Percentiles rank a stretch among this genome's conserved stretches.
These are phyloP conservation scores for Peromyscus maniculatus DNA, from an alignment of 2,113 vertebrate genomes.

Conservation along the genomic window DNA sequence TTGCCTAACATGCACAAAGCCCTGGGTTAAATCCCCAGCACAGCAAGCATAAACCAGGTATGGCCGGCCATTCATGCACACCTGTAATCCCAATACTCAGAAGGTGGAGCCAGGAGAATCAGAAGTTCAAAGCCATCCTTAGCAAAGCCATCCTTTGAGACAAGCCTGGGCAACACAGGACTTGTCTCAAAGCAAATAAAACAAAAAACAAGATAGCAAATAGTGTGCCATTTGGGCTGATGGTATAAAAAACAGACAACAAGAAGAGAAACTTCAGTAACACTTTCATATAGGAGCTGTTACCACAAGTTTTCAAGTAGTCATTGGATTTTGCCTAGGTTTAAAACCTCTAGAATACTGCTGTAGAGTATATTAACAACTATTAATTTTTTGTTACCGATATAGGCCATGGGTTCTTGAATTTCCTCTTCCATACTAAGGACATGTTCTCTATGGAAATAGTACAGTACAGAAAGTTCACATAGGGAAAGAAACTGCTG, in stretches of 20 bases:
- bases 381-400: neutral
- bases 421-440: neutral
- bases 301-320: neutral
- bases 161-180: neutral
- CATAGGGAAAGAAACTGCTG: neutral
- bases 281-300: neutral
- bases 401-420: neutral
- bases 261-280: neutral
- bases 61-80: too few species aligned
- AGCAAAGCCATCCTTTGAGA: neutral
- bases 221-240: constrained; percentile 5
- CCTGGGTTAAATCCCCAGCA: neutral
- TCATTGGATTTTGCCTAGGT: neutral
- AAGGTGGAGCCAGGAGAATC: neutral
- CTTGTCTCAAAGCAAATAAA: neutral
- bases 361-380: neutral
- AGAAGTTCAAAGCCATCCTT: neutral
- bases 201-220: neutral
- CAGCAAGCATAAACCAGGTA: neutral
- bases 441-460: neutral
- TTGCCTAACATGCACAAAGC: neutral
- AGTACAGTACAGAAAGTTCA: neutral
- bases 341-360: constrained; percentile 17
- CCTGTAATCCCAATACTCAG: neutral
- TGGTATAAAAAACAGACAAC: neutral